Evolutionary conservation across 2,797 vertebrate genomes (phyloP).

Genomic region (Sebastes ruberrimus): DNA sequence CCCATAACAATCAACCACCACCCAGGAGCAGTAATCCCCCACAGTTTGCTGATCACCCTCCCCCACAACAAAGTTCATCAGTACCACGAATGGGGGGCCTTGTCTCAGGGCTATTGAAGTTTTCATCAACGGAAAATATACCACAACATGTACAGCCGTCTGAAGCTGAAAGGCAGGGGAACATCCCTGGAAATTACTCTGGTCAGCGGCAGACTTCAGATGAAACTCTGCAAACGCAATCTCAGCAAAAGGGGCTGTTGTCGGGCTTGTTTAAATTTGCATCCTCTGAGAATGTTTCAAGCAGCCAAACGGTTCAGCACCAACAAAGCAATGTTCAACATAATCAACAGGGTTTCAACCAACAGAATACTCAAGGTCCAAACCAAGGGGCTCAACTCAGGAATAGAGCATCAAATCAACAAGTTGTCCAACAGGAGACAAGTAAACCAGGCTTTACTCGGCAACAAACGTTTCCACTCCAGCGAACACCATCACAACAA

Average conservation of each 20-base stretch:
- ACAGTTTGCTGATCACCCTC: slow-evolving; percentile 33
- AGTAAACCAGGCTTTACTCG: slow-evolving; percentile 54
- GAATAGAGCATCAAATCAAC: slow-evolving; percentile 38
- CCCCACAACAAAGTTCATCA: slow-evolving; percentile 56
- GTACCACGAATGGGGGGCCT: slow-evolving; percentile 60
- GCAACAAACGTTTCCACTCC: slow-evolving; percentile 72
- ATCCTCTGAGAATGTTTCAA: slow-evolving; percentile 66
- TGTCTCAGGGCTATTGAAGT: slow-evolving; percentile 80
- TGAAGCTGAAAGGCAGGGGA: slow-evolving; percentile 44
- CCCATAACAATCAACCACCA: slow-evolving; percentile 55
- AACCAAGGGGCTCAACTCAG: slow-evolving; percentile 32
- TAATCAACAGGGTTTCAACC: slow-evolving; percentile 30
- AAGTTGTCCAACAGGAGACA: slow-evolving; percentile 46
- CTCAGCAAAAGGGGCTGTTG: slow-evolving; percentile 68
- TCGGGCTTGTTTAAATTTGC: slow-evolving; percentile 76
- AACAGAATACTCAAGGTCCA: slow-evolving; percentile 38
- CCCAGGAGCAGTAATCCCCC: slow-evolving; percentile 41
- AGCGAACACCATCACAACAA: slow-evolving; percentile 65
- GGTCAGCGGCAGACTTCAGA: slow-evolving; percentile 43
- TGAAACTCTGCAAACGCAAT: slow-evolving; percentile 44
- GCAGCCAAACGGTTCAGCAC: slow-evolving; percentile 51
- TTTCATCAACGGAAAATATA: slow-evolving; percentile 82
- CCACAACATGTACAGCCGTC: slow-evolving; percentile 47
- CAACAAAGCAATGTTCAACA: slow-evolving; percentile 35
- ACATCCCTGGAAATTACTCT: not conserved